Evolutionary conservation across 2,888 invertebrate species (phyloP).

Genomic region (Trichopria drosophilae): DNA sequence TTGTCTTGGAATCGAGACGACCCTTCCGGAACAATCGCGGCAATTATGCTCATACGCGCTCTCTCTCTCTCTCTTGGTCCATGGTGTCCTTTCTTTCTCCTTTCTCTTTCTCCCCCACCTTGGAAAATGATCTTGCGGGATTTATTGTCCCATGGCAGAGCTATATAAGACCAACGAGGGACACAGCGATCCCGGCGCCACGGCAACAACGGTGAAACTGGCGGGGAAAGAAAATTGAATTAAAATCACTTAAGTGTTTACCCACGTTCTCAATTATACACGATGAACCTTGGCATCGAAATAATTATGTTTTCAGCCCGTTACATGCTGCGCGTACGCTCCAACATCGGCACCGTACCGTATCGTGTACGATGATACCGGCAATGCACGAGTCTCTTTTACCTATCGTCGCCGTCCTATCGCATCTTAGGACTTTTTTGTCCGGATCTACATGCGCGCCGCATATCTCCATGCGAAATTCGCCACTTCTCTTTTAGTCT

Average conservation of each 20-base stretch:
- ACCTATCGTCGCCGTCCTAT: conserved; percentile 16
- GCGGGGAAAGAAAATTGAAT: conserved; percentile 48
- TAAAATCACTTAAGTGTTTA: conserved; percentile 54
- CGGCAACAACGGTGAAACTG: conserved; percentile 35
- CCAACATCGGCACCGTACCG: conserved; percentile 13
- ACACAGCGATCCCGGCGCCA: conserved; percentile 4
- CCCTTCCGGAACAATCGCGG: no score
- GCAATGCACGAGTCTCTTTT: conserved; percentile 10
- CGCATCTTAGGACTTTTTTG: conserved; percentile 20
- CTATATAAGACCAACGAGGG: conserved; percentile 1
- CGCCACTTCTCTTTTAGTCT: no score
- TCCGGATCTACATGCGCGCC: no score
- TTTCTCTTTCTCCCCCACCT: no score
- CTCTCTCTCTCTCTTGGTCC: no score
- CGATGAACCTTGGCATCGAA: conserved; percentile 53
- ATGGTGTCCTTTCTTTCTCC: no score
- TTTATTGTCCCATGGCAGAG: no score
- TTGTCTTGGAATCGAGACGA: no score
- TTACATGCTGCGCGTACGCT: conserved; percentile 39
- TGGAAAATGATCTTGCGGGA: no score
- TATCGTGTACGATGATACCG: no score
- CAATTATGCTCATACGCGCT: no score
- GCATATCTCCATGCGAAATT: no score
- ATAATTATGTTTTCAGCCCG: conserved; percentile 53
- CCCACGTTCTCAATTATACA: conserved; percentile 55